Evolutionary conservation across 2,113 vertebrate species (phyloP).

Genomic region (Gulo gulo): DNA sequence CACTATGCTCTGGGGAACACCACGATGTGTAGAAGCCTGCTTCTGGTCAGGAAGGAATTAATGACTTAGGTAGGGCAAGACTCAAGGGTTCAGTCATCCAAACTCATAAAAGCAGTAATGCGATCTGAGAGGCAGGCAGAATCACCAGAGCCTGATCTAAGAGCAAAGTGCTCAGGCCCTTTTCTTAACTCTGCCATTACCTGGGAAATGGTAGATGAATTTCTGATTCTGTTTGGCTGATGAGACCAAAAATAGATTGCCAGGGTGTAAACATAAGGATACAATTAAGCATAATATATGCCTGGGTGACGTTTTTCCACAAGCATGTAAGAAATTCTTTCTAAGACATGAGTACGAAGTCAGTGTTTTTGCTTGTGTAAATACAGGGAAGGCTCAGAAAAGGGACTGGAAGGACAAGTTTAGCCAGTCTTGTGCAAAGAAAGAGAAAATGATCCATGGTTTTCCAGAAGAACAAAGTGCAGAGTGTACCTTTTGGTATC

Average conservation of each 20-base stretch:
- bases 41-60: neutral
- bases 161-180: neutral
- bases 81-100: neutral
- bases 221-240: neutral
- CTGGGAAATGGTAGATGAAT: neutral
- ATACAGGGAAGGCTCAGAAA: neutral
- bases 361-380: neutral
- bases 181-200: neutral
- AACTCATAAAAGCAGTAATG: neutral
- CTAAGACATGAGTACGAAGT: neutral
- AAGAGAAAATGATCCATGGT: neutral
- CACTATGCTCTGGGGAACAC: neutral
- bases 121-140: neutral
- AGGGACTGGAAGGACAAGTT: neutral
- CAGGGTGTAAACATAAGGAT: neutral
- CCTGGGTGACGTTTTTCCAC: neutral
- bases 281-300: neutral
- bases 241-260: neutral
- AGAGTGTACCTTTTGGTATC: neutral
- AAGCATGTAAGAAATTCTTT: neutral
- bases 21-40: neutral
- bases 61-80: neutral
- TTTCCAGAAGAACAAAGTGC: neutral
- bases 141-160: neutral
- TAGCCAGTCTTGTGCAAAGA: neutral